phyloP scores from a whole-genome alignment of 2,113 vertebrate genomes.

The Parotia lawesii region DNA sequence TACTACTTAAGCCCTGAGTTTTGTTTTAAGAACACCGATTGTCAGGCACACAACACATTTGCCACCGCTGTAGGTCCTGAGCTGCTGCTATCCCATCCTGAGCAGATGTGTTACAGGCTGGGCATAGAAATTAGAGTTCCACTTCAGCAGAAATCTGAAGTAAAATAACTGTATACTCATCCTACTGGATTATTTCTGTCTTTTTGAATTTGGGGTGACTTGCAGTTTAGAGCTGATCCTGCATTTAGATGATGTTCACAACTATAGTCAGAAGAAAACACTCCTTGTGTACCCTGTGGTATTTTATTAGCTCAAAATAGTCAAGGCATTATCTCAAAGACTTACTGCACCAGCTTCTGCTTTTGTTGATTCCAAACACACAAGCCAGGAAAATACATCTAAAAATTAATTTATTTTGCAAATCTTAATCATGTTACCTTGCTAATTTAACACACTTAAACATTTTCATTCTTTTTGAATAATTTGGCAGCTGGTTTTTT shows the following conservation, averaged over 20 bases:
- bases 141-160: background rate
- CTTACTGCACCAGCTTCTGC: constrained; percentile 7
- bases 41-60: background rate
- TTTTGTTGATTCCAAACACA: constrained; percentile 28
- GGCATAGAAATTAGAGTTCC: background rate
- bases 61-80: background rate
- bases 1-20: background rate
- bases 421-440: background rate
- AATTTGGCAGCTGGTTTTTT: background rate
- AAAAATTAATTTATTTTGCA: background rate
- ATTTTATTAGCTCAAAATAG: background rate
- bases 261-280: background rate
- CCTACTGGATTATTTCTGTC: background rate
- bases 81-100: background rate
- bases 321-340: background rate
- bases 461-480: background rate
- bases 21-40: background rate
- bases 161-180: background rate
- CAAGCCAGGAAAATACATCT: background rate
- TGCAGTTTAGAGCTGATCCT: background rate
- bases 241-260: background rate
- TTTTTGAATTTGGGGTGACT: background rate
- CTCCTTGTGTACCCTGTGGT: background rate
- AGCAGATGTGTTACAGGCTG: background rate
- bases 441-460: background rate